Base-by-base conservation (phyloP, 2,797 vertebrate genomes). In the Neosilurus mollespiculum region DNA sequence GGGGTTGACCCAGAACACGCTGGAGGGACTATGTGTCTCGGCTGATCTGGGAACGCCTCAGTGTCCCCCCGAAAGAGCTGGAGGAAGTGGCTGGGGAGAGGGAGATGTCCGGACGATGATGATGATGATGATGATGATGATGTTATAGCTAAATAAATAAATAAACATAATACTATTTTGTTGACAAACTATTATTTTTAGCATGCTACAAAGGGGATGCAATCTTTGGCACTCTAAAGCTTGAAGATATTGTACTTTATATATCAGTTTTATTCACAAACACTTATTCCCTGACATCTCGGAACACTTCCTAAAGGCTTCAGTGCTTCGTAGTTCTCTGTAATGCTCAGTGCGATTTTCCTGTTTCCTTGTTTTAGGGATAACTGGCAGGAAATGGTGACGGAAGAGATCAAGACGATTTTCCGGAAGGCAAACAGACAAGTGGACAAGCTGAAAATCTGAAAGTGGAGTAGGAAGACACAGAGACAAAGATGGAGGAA, bases 371-470 rank as follows among this genome's bases (percentile, higher is more conserved):
- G 18, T 75, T 81, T 73, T 80, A 95, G 95, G 90, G 93, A 93
- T 91, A 94, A 94, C 90, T 95, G 95, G 95, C 93, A 94, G 88
- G 89, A 93, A 30, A 95, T 95, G 94, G 91, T 95, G 89, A 95
- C 95, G 4, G 92, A 94, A 26, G 94, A 96, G 91, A 94, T 96
- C 88, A 95, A 94, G 90, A 80, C 78, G 34, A 88, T 91, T 87
- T 96, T 95, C 89, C 93, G 92, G 59, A 95, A 94, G 87, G 94
- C 94, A 83, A 94, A 94, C 83, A 92, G 94, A 85, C 90, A 90
- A 76, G 93, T 94, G 90, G 91, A 94, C 86, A 95, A 93, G 70
- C 86, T 78, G 51, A 94, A 92, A 84, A 89, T 88, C 77, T 94
- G 90, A 94, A 78, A 26, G 16, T 24, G 20, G 24, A 24, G 69